A percentile compares a stretch with the other conserved stretches of the same genome.
phyloP scores from a whole-genome alignment of 2,888 invertebrate species.

The Polymixis flavicincta region DNA sequence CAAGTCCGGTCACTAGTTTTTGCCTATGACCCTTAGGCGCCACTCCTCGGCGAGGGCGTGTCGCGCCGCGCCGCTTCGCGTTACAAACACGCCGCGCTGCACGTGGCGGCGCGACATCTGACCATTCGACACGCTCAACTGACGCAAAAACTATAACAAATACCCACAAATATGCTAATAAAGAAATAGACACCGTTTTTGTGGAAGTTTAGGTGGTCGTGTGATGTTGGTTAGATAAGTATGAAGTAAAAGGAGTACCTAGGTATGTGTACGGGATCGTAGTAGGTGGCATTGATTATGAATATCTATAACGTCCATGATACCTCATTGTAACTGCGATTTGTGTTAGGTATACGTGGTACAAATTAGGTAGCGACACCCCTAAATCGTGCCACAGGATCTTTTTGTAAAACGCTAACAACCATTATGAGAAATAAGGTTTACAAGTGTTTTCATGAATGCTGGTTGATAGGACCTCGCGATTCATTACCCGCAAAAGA shows the following conservation, averaged over 20 bases:
- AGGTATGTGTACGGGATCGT: too few relatives aligned
- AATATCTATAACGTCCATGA: too few relatives aligned
- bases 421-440: too few relatives aligned
- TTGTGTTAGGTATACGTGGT: background rate
- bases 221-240: background rate
- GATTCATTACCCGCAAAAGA: background rate
- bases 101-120: slow-evolving; percentile 51
- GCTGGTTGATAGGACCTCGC: too few relatives aligned
- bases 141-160: slow-evolving; percentile 58
- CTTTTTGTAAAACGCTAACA: too few relatives aligned
- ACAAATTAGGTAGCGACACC: background rate
- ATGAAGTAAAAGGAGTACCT: background rate
- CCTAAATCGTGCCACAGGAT: background rate
- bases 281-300: too few relatives aligned
- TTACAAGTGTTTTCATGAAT: too few relatives aligned
- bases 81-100: slow-evolving; percentile 65
- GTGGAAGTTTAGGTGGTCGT: background rate
- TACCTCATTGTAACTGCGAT: too few relatives aligned
- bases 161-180: slow-evolving; percentile 33
- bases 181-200: slow-evolving; percentile 9
- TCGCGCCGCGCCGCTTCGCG: slow-evolving; percentile 41
- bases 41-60: slow-evolving; percentile 55
- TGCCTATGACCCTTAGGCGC: slow-evolving; percentile 51
- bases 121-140: slow-evolving; percentile 60
- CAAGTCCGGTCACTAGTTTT: slow-evolving; percentile 23